Evolutionary conservation across 2,797 vertebrate species (phyloP).

Genomic region (Picus viridis): DNA sequence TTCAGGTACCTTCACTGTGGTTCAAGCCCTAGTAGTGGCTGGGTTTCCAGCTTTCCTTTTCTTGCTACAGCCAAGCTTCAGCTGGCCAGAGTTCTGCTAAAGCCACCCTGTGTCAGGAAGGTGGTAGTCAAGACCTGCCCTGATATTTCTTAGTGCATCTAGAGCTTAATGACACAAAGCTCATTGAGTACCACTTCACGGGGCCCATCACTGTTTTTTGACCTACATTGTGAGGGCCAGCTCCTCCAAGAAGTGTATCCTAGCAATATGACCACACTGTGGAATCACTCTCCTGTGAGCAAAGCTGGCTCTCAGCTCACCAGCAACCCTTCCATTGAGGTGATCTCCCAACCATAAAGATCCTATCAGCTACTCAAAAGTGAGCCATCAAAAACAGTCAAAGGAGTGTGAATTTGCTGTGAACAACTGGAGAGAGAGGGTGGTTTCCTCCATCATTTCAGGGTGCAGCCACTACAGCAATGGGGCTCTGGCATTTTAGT

Average conservation of each 20-base stretch:
- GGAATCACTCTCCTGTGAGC: fast-evolving
- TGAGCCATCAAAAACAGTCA: background rate
- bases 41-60: background rate
- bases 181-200: background rate
- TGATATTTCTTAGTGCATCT: background rate
- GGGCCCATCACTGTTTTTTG: background rate
- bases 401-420: background rate
- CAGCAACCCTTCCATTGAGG: background rate
- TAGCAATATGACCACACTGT: too few species aligned
- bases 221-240: background rate
- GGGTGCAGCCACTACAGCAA: background rate
- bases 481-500: background rate
- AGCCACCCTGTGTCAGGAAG: background rate
- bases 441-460: background rate
- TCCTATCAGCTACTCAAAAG: background rate
- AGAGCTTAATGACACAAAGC: background rate
- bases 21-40: background rate
- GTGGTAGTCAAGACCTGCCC: background rate
- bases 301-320: background rate
- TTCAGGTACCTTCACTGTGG: background rate
- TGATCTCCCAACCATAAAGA: background rate
- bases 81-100: background rate
- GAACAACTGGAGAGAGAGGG: background rate
- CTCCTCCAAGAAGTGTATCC: background rate
- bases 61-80: background rate